Base-by-base conservation (phyloP, 2,888 invertebrate genomes). In the Drosophila anomelani region DNA sequence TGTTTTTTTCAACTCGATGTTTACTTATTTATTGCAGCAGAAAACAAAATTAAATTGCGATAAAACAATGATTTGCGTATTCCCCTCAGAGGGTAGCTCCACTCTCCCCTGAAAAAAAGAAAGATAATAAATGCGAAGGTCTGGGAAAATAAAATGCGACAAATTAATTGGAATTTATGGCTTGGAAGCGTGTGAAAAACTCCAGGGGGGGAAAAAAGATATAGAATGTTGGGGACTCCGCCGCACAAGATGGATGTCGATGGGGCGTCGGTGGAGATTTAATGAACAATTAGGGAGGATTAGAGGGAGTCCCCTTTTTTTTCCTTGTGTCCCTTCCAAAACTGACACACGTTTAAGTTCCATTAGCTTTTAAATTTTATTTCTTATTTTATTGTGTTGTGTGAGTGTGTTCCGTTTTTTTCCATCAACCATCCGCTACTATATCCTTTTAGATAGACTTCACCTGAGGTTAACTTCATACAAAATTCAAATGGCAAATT, bases 141-240 rank as follows among this genome's bases (percentile, higher is more conserved):
- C 67, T 61, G 46, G 29, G 54, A 55, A 73, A 69, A 87, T 76
- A 76, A 78, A 85, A 87, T 79, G 70, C 75, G 80, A 82, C 80
- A 83, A 88, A 83, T 85, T 78, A 88, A 85, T 85, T 85, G 86
- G 75, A 80, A 85, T 85, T 88, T 85, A 85, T 85, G 71, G 75
- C 53, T 38, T 29, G 54, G 47, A 76, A 61, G 64, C 88, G 88
- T 85, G 88, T 58, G 61, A 70, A 64, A 54, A 61, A 44, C 26
- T 39, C 36, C 26, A 4, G 26, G 29, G 34, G 47, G 54, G 26
- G 41, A 15, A 38, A 5, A 53, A 17, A 34, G 64, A 64, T 41
- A 41, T 17, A 47, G 47, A n/a, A 46, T 47, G 63, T 49, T 43
- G 26, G 46, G 39, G 12, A n/a, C 26, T 29, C 36, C 20, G 17